Evolutionary conservation across 1,140 invertebrate species (phyloP), one percentile per base, ranked within the genome.

Genomic region (Callitettix versicolor): DNA sequence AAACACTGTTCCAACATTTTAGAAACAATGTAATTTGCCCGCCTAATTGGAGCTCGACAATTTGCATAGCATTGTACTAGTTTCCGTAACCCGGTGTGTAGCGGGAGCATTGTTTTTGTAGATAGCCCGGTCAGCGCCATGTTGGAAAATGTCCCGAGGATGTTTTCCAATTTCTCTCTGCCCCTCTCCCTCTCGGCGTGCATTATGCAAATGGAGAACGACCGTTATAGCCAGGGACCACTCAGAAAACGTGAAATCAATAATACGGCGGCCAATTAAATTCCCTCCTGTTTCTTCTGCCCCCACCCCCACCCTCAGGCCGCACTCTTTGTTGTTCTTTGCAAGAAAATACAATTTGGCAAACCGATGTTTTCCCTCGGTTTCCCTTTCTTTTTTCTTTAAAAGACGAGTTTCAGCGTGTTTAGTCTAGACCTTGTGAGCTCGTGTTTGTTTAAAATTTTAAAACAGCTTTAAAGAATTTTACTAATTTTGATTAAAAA

Each of bases 91-190:
- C 26, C 26, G 26, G 9, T 4, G 26, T 30, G 26, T 30, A 30
- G 3, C 3, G 9, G 43, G 5, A 20, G 22, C 43, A 46, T 46
- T 46, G 43, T 46, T 46, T 46, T 51, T 51, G 48, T 34, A 30
- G 22, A n/a, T 22, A 38, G 36, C 41, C 11, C 55, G 42, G 52
- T 51, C 53, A 57, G 56, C 26, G 26, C 59, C 59, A 60, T 60
- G 41, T 60, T 60, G 56, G 56, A 58, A 60, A 60, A 58, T 58
- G 59, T 60, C 59, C 50, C 59, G 46, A 43, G 48, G 49, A 60
- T 60, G 58, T 60, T 60, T 60, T 60, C 59, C 59, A 53, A 58
- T 58, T 56, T 58, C 56, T 53, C 51, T 48, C 26, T 48, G 20
- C 21, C 49, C 30, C 3, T 12, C 33, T 9, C 40, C 21, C 21